Conservation (phyloP, 2,113 vertebrate species). For the Ahaetulla prasina region DNA sequence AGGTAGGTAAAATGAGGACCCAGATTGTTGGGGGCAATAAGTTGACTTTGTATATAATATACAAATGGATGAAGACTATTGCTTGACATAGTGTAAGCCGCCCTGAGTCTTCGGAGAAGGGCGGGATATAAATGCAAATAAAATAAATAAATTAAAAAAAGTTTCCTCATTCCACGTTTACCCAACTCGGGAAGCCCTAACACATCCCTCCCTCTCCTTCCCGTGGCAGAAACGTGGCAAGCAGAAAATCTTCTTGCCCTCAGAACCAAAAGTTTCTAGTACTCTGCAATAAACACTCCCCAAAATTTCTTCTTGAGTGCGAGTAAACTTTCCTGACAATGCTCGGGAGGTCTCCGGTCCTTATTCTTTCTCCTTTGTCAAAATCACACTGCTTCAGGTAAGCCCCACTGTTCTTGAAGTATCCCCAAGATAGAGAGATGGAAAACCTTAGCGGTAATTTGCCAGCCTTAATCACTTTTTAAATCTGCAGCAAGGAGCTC, state of each 20-base stretch:
- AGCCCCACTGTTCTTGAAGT: conserved; percentile 54
- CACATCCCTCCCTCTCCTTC: too few species aligned
- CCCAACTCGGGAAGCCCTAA: too few species aligned
- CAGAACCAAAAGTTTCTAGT: not conserved
- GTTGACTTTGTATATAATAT: too few species aligned
- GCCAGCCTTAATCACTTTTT: conserved; percentile 63
- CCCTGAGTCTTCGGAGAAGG: too few species aligned
- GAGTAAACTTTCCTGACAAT: conserved; percentile 58
- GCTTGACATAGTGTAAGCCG: too few species aligned
- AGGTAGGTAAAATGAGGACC: too few species aligned
- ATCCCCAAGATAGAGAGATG: conserved; percentile 52
- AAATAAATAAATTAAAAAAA: too few species aligned
- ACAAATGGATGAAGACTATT: too few species aligned
- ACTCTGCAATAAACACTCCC: conserved; percentile 27
- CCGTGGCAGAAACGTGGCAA: too few species aligned
- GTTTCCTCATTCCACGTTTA: too few species aligned
- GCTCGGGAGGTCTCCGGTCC: conserved; percentile 45
- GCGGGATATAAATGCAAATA: too few species aligned
- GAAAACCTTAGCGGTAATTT: conserved; percentile 61
- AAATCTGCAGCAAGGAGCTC: conserved; percentile 55
- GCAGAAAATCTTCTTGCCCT: not conserved
- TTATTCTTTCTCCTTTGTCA: conserved; percentile 58
- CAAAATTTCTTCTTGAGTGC: conserved; percentile 41
- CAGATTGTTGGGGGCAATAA: too few species aligned
- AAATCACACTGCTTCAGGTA: conserved; percentile 56